Evolutionary conservation across 1,140 invertebrate genomes (phyloP).

Genomic region (Conus betulinus): DNA sequence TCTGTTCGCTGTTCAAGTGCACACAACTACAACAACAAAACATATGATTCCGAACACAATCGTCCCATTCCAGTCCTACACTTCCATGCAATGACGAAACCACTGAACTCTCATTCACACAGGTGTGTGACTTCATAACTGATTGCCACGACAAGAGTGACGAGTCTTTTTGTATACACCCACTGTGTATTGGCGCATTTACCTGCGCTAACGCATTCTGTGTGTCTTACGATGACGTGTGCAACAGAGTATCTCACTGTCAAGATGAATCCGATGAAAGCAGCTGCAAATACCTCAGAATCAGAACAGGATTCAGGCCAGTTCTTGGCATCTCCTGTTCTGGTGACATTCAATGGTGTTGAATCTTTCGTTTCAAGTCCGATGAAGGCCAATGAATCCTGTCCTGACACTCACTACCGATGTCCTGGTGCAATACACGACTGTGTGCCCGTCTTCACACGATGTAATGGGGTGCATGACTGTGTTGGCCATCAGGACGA

Average conservation of each 20-base stretch:
- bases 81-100: not conserved
- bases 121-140: not conserved
- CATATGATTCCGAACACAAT: not conserved
- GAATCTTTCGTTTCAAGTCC: not conserved
- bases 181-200: not conserved
- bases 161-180: not conserved
- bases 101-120: not conserved
- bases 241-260: not conserved
- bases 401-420: slow-evolving; percentile 1
- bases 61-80: not conserved
- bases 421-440: not conserved
- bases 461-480: slow-evolving; percentile 22
- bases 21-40: not conserved
- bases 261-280: not conserved
- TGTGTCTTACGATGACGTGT: not conserved
- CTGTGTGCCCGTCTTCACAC: not conserved
- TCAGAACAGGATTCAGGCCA: too few relatives aligned
- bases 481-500: slow-evolving; percentile 5
- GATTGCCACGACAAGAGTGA: not conserved
- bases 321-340: slow-evolving; percentile 21
- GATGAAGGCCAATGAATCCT: not conserved
- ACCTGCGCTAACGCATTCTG: not conserved
- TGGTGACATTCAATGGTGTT: not conserved
- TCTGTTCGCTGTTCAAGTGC: not conserved
- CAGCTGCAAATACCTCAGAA: slow-evolving; percentile 37